Percentiles rank a stretch among this genome's conserved stretches.
Conservation (phyloP, 2,113 vertebrate genomes). For the Aegotheles bennettii region DNA sequence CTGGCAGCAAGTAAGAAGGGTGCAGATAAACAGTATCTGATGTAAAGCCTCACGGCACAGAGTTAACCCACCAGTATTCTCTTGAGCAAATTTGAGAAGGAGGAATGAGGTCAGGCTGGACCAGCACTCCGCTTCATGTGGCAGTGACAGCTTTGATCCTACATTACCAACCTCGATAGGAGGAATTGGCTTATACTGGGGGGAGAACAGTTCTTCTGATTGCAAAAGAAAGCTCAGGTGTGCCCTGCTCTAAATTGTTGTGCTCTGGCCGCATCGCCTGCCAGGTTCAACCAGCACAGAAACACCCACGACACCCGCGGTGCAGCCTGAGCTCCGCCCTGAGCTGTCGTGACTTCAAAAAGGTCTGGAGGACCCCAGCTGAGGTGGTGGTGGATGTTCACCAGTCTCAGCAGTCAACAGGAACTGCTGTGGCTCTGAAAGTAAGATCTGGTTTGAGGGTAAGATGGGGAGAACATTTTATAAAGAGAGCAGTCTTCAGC, state of each 20-base stretch:
- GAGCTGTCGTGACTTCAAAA: fast-evolving
- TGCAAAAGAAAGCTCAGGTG: not conserved
- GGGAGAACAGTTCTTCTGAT: not conserved
- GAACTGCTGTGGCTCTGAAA: not conserved
- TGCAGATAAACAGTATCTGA: not conserved
- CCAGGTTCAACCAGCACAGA: not conserved
- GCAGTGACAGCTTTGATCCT: not conserved
- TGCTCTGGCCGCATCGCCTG: not conserved
- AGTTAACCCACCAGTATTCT: not conserved
- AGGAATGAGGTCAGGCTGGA: not conserved
- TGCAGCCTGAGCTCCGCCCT: not conserved
- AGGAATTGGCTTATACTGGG: not conserved
- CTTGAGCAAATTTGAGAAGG: not conserved
- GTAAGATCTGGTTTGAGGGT: not conserved
- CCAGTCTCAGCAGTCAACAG: not conserved
- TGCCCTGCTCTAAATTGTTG: not conserved
- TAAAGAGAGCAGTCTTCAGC: not conserved
- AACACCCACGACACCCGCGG: fast-evolving
- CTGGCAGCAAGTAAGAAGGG: not conserved
- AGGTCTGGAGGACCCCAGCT: not conserved
- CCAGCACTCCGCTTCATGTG: not conserved
- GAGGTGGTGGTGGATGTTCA: fast-evolving
- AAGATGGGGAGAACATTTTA: not conserved
- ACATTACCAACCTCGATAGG: not conserved
- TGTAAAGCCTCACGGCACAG: not conserved